These are phyloP conservation scores for Sus cebifrons DNA, from an alignment of 2,797 vertebrate species.

Conservation along the genomic window DNA sequence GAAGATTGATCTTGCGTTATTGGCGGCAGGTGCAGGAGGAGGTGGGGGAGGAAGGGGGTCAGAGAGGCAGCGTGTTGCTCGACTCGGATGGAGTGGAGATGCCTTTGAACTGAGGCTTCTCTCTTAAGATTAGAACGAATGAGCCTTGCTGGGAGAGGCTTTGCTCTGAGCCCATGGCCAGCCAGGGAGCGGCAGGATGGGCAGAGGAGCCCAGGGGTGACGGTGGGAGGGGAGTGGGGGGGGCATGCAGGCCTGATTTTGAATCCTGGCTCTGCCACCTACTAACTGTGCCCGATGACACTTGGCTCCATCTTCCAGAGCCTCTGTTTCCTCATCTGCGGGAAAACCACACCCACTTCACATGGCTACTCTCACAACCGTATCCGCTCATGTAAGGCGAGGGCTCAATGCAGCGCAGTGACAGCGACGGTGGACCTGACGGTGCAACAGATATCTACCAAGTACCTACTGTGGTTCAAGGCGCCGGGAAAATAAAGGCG, in stretches of 20 bases:
- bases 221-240: background rate
- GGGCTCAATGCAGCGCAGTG: background rate
- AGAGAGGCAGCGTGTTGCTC: constrained; percentile 78
- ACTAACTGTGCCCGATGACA: background rate
- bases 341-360: constrained; percentile 1
- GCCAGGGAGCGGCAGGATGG: background rate
- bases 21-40: constrained; percentile 82
- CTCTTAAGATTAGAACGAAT: constrained; percentile 74
- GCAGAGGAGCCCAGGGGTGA: background rate
- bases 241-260: background rate
- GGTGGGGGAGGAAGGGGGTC: constrained; percentile 73
- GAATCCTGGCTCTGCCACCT: background rate
- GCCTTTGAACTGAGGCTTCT: constrained; percentile 75
- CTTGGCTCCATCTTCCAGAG: background rate
- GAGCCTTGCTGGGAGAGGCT: constrained; percentile 60
- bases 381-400: background rate
- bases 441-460: background rate
- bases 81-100: constrained; percentile 77
- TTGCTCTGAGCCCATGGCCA: constrained; percentile 1
- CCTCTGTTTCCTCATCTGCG: constrained; percentile 21
- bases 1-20: constrained; percentile 85
- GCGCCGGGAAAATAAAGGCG: background rate
- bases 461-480: background rate
- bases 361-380: background rate
- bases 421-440: background rate